phyloP scores from a whole-genome alignment of 2,888 invertebrate genomes.

The Zygothrica quintamaculata region DNA sequence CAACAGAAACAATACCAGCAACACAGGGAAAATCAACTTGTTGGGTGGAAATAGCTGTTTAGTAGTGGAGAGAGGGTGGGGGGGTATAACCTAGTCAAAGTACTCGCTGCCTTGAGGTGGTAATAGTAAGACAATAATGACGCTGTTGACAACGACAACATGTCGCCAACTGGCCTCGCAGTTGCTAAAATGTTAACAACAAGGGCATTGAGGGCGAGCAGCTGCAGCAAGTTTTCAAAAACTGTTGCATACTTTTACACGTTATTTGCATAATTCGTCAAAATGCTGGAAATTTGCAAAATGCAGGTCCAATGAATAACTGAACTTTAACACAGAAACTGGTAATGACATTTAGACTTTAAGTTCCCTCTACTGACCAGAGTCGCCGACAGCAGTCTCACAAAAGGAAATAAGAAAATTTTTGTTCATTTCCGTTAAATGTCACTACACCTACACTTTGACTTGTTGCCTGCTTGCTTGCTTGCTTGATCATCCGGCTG shows the following conservation, averaged over 20 bases:
- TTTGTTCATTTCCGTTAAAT: conserved; percentile 71
- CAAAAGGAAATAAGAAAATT: conserved; percentile 75
- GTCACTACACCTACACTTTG: conserved; percentile 59
- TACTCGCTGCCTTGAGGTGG: conserved; percentile 31
- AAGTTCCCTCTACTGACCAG: conserved; percentile 18
- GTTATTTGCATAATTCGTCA: conserved; percentile 53
- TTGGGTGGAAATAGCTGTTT: no score
- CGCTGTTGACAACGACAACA: conserved; percentile 61
- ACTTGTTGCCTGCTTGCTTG: conserved; percentile 5
- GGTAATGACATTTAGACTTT: conserved; percentile 22
- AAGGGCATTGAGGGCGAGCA: neutral
- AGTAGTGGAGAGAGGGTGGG: neutral
- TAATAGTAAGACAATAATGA: conserved; percentile 74
- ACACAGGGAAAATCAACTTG: neutral
- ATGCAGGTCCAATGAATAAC: neutral
- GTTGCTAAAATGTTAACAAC: conserved; percentile 12
- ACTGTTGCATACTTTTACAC: conserved; percentile 47
- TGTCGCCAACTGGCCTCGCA: conserved; percentile 17
- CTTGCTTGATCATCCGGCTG: no score
- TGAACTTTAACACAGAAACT: conserved; percentile 1
- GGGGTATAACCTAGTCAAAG: conserved; percentile 11
- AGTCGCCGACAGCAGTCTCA: conserved; percentile 34
- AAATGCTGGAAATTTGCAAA: conserved; percentile 9
- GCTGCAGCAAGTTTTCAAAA: conserved; percentile 17
- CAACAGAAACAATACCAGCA: conserved; percentile 11